These are phyloP conservation scores for Sialis fuliginosa DNA, from an alignment of 2,888 invertebrate species.

Conservation along the genomic window DNA sequence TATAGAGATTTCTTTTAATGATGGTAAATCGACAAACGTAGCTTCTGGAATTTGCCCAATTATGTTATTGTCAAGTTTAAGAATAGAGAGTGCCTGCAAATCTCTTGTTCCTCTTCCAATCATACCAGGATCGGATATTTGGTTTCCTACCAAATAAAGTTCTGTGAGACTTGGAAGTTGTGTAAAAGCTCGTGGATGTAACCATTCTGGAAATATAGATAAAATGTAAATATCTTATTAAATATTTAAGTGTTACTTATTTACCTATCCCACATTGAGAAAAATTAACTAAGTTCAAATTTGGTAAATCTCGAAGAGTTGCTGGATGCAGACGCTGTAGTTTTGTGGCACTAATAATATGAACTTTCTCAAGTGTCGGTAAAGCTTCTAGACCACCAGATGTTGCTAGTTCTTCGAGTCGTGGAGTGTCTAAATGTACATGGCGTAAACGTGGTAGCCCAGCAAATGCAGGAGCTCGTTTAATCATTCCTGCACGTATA, in stretches of 20 bases:
- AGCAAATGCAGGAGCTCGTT: constrained; percentile 54
- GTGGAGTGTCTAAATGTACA: constrained; percentile 51
- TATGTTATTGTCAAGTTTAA: constrained; percentile 53
- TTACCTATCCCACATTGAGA: no score
- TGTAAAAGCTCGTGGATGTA: constrained; percentile 61
- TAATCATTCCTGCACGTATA: constrained; percentile 57
- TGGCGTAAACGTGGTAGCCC: constrained; percentile 55
- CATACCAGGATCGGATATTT: constrained; percentile 62
- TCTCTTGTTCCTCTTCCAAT: constrained; percentile 62
- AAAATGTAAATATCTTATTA: no score
- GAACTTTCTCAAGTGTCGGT: constrained; percentile 54
- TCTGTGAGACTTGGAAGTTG: constrained; percentile 52
- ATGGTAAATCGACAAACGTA: constrained; percentile 60
- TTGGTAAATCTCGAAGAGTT: constrained; percentile 46
- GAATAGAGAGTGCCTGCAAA: constrained; percentile 46
- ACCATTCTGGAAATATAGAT: constrained; percentile 27
- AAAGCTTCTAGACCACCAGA: constrained; percentile 53
- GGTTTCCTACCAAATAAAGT: constrained; percentile 51
- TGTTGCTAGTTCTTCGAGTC: constrained; percentile 38
- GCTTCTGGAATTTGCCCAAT: constrained; percentile 57
- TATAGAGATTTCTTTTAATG: constrained; percentile 45
- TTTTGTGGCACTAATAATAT: constrained; percentile 49
- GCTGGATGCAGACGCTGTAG: constrained; percentile 54
- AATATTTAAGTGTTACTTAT: no score
- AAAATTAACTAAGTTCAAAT: constrained; percentile 26